These are phyloP conservation scores for Silurus lanzhouensis DNA, from an alignment of 2,797 vertebrate genomes.

Conservation along the genomic window DNA sequence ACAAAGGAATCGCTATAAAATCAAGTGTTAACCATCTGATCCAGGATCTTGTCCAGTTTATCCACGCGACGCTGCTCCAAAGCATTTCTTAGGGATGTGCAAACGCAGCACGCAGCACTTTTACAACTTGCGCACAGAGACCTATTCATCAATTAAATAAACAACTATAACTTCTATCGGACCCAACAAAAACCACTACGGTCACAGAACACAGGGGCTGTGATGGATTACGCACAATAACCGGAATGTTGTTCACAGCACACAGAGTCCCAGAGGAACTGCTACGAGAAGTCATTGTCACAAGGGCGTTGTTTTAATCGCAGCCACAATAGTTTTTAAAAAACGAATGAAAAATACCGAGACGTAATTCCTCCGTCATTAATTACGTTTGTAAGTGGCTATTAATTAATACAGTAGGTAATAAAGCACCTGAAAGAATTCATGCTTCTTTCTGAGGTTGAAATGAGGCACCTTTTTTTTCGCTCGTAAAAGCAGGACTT, in stretches of 20 bases:
- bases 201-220: not conserved
- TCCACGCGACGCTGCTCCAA: not conserved
- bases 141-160: conserved; percentile 22
- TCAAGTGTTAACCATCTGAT: not conserved
- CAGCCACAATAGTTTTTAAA: not conserved
- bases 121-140: not conserved
- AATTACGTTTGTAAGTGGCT: not conserved
- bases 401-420: not conserved
- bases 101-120: conserved; percentile 6
- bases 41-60: too few species aligned
- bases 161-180: conserved; percentile 2
- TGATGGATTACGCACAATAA: conserved; percentile 32
- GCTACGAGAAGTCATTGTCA: conserved; percentile 6
- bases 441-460: not conserved
- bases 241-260: conserved; percentile 20
- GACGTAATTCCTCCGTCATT: not conserved
- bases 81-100: not conserved
- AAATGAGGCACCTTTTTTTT: not conserved
- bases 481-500: not conserved
- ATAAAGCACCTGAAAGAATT: not conserved
- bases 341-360: not conserved
- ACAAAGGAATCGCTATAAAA: too few species aligned
- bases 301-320: conserved; percentile 3
- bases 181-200: not conserved
- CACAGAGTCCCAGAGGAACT: not conserved